Conservation (phyloP, 23 tunicate species). For the Halocynthia roretzi region DNA sequence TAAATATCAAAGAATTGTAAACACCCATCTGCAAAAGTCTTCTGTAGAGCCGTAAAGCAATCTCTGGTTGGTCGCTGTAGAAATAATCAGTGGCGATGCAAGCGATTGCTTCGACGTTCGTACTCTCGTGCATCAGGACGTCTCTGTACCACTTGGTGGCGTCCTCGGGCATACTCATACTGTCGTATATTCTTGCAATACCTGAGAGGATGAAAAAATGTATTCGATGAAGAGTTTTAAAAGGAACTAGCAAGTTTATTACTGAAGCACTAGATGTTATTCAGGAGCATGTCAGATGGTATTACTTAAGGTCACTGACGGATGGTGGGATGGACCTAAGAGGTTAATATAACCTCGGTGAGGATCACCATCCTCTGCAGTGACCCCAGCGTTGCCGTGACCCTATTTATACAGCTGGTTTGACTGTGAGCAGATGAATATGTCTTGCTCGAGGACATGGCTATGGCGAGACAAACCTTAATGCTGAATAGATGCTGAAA, state of each 20-base stretch:
- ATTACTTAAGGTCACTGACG: too few species aligned
- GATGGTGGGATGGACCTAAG: too few species aligned
- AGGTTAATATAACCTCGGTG: too few species aligned
- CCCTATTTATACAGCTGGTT: too few species aligned
- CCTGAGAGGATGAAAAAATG: background rate
- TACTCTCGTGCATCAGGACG: conserved; percentile 52
- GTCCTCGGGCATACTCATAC: conserved; percentile 53
- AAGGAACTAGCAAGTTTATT: conserved; percentile 23
- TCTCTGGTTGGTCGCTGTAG: conserved; percentile 87
- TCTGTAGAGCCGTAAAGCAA: conserved; percentile 69
- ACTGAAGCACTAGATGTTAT: conserved; percentile 34
- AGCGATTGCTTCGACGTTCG: conserved; percentile 76
- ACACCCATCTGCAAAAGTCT: conserved; percentile 85
- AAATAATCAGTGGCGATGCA: conserved; percentile 86
- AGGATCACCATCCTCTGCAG: too few species aligned
- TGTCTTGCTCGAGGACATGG: too few species aligned
- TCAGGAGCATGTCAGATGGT: background rate
- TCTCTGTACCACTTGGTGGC: conserved; percentile 66
- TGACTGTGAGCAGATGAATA: too few species aligned
- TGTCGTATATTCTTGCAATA: conserved; percentile 70
- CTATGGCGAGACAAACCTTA: too few species aligned
- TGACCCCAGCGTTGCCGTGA: too few species aligned
- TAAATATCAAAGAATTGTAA: conserved; percentile 66
- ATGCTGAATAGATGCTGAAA: too few species aligned
- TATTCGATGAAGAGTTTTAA: background rate